Percentiles rank a stretch among this genome's conserved stretches.
These are phyloP conservation scores for Leptodirus hochenwartii DNA, from an alignment of 2,888 invertebrate genomes.

Conservation along the genomic window DNA sequence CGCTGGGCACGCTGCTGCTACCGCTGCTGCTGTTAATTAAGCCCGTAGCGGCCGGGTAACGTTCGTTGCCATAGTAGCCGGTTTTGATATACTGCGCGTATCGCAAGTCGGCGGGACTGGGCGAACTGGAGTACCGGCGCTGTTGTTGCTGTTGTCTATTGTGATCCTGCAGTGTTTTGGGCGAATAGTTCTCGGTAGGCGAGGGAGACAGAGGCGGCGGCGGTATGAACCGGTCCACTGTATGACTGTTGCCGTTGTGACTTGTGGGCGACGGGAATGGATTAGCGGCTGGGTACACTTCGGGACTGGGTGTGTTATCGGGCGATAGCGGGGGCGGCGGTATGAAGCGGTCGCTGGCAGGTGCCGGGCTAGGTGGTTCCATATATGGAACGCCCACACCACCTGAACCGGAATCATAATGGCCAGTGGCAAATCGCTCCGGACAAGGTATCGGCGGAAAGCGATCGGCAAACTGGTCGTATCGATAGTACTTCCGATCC, in stretches of 20 bases:
- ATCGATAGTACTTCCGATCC: slow-evolving; percentile 14
- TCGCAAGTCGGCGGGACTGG: slow-evolving; percentile 11
- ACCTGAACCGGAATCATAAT: slow-evolving; percentile 17
- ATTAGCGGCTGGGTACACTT: slow-evolving; percentile 37
- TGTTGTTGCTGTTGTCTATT: slow-evolving; percentile 15
- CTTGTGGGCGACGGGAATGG: slow-evolving; percentile 28
- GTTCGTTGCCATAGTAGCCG: slow-evolving; percentile 16
- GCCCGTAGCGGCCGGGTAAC: slow-evolving; percentile 11
- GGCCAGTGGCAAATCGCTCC: slow-evolving; percentile 22
- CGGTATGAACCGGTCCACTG: slow-evolving; percentile 35
- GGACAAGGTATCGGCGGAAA: slow-evolving; percentile 26
- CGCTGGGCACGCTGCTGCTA: slow-evolving; percentile 8
- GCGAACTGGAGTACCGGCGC: slow-evolving; percentile 15
- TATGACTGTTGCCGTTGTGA: slow-evolving; percentile 27
- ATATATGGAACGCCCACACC: slow-evolving; percentile 26
- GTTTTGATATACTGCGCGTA: slow-evolving; percentile 14
- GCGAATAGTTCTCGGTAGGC: slow-evolving; percentile 22
- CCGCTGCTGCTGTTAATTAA: too few relatives aligned
- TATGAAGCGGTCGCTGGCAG: slow-evolving; percentile 34
- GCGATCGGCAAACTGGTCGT: slow-evolving; percentile 13
- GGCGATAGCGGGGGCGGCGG: slow-evolving; percentile 46
- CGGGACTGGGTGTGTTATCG: slow-evolving; percentile 33
- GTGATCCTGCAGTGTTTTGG: slow-evolving; percentile 19
- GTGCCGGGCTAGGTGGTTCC: slow-evolving; percentile 38
- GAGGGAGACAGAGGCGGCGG: slow-evolving; percentile 26